Conservation (phyloP, 2,113 vertebrate genomes). For the Gyps fulvus region DNA sequence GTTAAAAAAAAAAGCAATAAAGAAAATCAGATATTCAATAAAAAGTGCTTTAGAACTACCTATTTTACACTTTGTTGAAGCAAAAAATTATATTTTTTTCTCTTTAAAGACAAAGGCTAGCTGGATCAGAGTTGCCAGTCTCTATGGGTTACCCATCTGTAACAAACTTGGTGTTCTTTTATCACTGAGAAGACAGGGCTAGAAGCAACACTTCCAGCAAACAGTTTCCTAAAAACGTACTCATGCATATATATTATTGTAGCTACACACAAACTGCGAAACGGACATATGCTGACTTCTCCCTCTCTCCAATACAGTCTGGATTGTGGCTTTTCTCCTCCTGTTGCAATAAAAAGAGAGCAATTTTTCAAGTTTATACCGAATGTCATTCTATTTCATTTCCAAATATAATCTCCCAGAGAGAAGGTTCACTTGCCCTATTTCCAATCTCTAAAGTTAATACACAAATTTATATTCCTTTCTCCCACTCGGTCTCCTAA, state of each 20-base stretch:
- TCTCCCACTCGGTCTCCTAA: constrained; percentile 66
- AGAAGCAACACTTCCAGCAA: background rate
- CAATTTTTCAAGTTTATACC: constrained; percentile 65
- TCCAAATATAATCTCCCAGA: constrained; percentile 61
- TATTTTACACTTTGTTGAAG: constrained; percentile 14
- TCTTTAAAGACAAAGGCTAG: background rate
- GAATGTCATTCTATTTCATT: constrained; percentile 63
- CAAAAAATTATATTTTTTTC: background rate
- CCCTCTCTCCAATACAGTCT: constrained; percentile 8
- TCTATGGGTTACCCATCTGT: background rate
- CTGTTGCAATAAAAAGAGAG: constrained; percentile 55
- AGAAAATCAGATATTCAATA: background rate
- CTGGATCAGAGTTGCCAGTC: background rate
- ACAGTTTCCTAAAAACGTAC: background rate
- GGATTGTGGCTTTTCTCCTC: constrained; percentile 37
- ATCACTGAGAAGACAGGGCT: background rate
- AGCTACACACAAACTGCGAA: background rate
- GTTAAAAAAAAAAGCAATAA: background rate
- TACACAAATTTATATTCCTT: constrained; percentile 70
- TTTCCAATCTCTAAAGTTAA: constrained; percentile 68
- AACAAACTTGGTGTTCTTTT: background rate
- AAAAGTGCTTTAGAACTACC: background rate
- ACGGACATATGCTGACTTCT: constrained; percentile 57
- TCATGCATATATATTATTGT: background rate
- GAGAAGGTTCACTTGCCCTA: constrained; percentile 51